Conservation (phyloP, 2,797 vertebrate genomes). For the Scolopax bukidnonensis region DNA sequence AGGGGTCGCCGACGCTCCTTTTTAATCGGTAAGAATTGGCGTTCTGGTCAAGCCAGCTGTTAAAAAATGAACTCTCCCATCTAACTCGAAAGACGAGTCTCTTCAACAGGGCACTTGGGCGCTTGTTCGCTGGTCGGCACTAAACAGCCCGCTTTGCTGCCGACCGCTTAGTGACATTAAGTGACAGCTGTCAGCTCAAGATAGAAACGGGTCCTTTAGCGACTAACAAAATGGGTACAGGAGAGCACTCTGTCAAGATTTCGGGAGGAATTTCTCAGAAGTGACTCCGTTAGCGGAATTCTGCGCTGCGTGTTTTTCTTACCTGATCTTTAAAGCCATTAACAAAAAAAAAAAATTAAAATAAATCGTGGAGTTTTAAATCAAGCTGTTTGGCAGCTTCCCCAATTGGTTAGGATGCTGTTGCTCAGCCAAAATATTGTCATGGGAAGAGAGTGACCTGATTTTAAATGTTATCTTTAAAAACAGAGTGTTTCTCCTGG, state of each 20-base stretch:
- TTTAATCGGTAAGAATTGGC: not conserved
- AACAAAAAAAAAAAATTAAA: not conserved
- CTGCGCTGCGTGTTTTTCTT: not conserved
- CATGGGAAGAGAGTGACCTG: not conserved
- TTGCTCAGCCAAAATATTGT: not conserved
- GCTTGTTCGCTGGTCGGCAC: not conserved
- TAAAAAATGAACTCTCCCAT: not conserved
- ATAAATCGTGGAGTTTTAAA: not conserved
- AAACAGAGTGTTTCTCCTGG: not conserved
- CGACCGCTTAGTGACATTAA: not conserved
- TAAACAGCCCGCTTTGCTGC: not conserved
- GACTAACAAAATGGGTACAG: not conserved
- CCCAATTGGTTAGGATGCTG: not conserved
- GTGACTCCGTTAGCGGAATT: not conserved
- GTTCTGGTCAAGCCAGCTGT: not conserved
- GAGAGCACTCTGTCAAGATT: not conserved
- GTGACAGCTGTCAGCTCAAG: slow-evolving; percentile 40
- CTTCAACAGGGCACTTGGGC: not conserved
- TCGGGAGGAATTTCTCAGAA: not conserved
- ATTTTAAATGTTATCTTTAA: not conserved
- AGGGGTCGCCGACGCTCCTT: not conserved
- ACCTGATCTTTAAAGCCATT: not conserved
- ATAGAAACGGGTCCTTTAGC: not conserved
- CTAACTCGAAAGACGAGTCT: rapidly evolving
- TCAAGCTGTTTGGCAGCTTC: not conserved